Evolutionary conservation across 2,888 invertebrate species (phyloP), one percentile per base, ranked within the genome.

Genomic region (Spialia ferax): DNA sequence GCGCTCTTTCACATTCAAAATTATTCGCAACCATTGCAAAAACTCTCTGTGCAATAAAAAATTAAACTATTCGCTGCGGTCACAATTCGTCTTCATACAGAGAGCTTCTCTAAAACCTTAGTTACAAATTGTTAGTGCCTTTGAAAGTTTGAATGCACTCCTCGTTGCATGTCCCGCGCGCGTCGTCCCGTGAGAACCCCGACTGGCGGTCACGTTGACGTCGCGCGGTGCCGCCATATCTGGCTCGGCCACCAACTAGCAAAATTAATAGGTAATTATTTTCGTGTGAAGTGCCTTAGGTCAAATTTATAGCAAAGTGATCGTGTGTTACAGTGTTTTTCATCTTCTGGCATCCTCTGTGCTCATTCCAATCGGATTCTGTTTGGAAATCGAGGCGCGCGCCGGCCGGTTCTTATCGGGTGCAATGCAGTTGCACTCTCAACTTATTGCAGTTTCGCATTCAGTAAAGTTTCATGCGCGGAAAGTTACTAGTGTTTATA

Each of bases 131-230:
- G 56, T 59, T 82, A 83, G 89, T 90, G 87, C 87, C 86, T 91
- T 89, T 89, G 79, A 86, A 88, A 93, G 86, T 93, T 93, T 92
- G 91, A 93, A 94, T 94, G 94, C 94, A 94, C 93, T 94, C 94
- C 94, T 95, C 95, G 94, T 95, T 94, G 94, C 95, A 95, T 89
- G 86, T 93, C 94, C 95, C 95, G 95, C 96, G 96, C 96, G 96
- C 96, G 96, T 96, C 95, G 95, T 95, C 95, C 94, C 95, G 96
- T 66, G 78, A 95, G 95, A 95, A 96, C 96, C 96, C 96, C 96
- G 95, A 95, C 93, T 91, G 94, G 94, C 93, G 94, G 94, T 95
- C 94, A 95, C 95, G 95, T 95, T 95, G 95, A 95, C 95, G 95
- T 95, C 94, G 94, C 92, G 94, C 94, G 89, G 92, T 93, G 95